Evolutionary conservation across 2,888 invertebrate species (phyloP).

Genomic region (Sesamia inferens): DNA sequence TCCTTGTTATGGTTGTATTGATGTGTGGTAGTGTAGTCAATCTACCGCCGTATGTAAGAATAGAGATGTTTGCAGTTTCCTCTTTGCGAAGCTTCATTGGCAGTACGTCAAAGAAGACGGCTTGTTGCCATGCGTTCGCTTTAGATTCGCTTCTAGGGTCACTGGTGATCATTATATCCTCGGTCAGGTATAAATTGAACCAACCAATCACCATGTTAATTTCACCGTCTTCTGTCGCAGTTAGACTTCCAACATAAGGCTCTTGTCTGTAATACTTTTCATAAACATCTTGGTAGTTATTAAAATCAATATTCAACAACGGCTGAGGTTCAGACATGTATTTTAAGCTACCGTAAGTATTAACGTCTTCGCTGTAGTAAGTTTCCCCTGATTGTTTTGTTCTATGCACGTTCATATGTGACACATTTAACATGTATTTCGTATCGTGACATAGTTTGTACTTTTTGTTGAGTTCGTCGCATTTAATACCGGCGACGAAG

Average conservation of each 20-base stretch:
- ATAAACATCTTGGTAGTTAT: slow-evolving; percentile 43
- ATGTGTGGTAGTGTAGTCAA: slow-evolving; percentile 23
- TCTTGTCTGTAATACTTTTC: slow-evolving; percentile 39
- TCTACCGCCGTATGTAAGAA: slow-evolving; percentile 39
- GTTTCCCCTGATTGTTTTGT: slow-evolving; percentile 29
- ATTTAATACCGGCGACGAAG: slow-evolving; percentile 45
- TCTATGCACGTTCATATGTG: slow-evolving; percentile 43
- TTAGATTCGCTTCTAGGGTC: slow-evolving; percentile 81
- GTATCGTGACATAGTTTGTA: slow-evolving; percentile 31
- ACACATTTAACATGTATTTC: slow-evolving; percentile 36
- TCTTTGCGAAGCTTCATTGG: slow-evolving; percentile 36
- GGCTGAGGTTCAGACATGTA: slow-evolving; percentile 52
- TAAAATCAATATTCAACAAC: slow-evolving; percentile 57
- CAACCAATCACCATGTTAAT: slow-evolving; percentile 87
- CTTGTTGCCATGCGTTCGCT: slow-evolving; percentile 78
- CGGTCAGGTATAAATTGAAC: slow-evolving; percentile 91
- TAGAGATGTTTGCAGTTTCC: slow-evolving; percentile 19
- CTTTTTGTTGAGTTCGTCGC: slow-evolving; percentile 39
- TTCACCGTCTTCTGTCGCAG: slow-evolving; percentile 40
- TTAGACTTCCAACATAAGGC: slow-evolving; percentile 28
- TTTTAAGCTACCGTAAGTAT: slow-evolving; percentile 45
- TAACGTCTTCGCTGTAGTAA: slow-evolving; percentile 52
- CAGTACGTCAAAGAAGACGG: slow-evolving; percentile 53
- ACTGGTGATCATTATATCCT: slow-evolving; percentile 88
- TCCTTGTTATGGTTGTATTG: slow-evolving; percentile 26